Conservation (phyloP, 2,888 invertebrate species). For the Craniophora ligustri region DNA sequence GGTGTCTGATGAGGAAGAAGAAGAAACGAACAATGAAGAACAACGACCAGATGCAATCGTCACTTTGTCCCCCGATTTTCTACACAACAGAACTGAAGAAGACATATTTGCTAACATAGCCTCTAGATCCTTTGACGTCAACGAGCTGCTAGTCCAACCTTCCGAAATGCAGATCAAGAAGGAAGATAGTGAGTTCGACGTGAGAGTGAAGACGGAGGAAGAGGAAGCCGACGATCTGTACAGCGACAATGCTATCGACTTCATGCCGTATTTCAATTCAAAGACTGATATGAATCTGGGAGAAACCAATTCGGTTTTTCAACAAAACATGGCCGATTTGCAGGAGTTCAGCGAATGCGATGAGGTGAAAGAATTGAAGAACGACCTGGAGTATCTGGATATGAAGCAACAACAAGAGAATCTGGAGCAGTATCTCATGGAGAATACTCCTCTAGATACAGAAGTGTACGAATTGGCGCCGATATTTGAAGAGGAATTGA, state of each 20-base stretch:
- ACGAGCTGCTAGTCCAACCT: slow-evolving; percentile 77
- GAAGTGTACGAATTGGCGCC: slow-evolving; percentile 79
- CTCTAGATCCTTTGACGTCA: slow-evolving; percentile 81
- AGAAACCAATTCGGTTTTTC: slow-evolving; percentile 83
- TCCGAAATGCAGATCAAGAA: slow-evolving; percentile 81
- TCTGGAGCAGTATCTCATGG: slow-evolving; percentile 79
- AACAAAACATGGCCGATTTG: slow-evolving; percentile 89
- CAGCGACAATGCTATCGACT: slow-evolving; percentile 83
- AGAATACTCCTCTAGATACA: slow-evolving; percentile 80
- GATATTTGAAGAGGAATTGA: slow-evolving; percentile 80
- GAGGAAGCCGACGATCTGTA: slow-evolving; percentile 76
- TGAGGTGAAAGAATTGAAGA: slow-evolving; percentile 76
- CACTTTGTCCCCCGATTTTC: slow-evolving; percentile 77
- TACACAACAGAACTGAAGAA: slow-evolving; percentile 74
- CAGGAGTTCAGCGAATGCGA: slow-evolving; percentile 85
- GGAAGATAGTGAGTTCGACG: slow-evolving; percentile 64
- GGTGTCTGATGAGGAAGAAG: slow-evolving; percentile 74
- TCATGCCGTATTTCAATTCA: slow-evolving; percentile 78
- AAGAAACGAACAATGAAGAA: slow-evolving; percentile 34
- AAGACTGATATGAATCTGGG: slow-evolving; percentile 75
- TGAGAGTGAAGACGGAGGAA: slow-evolving; percentile 74
- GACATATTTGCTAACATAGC: slow-evolving; percentile 82
- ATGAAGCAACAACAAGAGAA: slow-evolving; percentile 79
- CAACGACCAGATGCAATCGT: slow-evolving; percentile 74
- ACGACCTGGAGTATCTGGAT: slow-evolving; percentile 79